Evolutionary conservation across 2,797 vertebrate species (phyloP), one percentile per base, ranked within the genome.

Genomic region (Hypotaenidia philippensis): DNA sequence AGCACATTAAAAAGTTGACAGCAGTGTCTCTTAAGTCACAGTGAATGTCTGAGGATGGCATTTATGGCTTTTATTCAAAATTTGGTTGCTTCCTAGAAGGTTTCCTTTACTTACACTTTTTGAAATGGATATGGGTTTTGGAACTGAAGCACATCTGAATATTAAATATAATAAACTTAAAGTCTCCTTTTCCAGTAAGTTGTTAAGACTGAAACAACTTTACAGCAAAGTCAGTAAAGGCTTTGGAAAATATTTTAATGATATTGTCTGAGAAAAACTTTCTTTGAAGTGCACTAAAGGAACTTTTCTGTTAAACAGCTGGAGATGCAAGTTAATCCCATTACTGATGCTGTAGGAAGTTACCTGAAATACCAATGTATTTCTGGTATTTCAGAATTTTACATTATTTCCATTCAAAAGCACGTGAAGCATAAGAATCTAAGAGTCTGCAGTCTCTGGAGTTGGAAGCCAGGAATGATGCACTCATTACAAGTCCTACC

Each of bases 201-300:
- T 78, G 13, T 47, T 64, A 36, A 68, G 25, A 17, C 13, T 36
- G 41, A 85, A 66, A 16, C 34, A 53, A 19, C 13, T 71, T 80
- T 40, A 34, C 14, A 68, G 26, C 19, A 57, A 91, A 91, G 44
- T 15, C 64, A 60, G 26, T 52, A 53, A 80, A 74, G 34, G 57
- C 56, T 80, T 14, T 77, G 60, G 87, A 85, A 93, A 89, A 74
- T 74, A 85, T 27, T 87, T 87, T 72, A 56, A 66, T 79, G 9
- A 34, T 64, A 70, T 3, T 87, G 44, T 13, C 34, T 74, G 13
- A 71, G 53, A 74, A 71, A 79, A 83, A 25, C 25, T 63, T 85
- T 59, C 12, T 63, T 63, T 65, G 61, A 80, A 76, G 32, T 65
- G 4, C 21, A 64, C 2, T 21, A 20, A 64, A 77, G 6, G 26